Evolutionary conservation across 2,113 vertebrate species (phyloP), one percentile per base, ranked within the genome.

Genomic region (Ahaetulla prasina): DNA sequence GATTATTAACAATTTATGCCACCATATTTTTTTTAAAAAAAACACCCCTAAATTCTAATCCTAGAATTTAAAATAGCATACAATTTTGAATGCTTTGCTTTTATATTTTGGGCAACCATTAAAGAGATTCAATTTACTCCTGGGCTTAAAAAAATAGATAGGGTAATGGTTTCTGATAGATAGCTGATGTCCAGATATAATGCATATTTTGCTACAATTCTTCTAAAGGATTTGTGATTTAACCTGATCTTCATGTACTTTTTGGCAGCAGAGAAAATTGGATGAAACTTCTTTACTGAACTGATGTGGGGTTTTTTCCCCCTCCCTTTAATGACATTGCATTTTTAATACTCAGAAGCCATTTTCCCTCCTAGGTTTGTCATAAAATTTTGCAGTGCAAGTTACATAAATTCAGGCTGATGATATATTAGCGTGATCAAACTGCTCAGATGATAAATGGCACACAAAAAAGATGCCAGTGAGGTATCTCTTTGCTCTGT

Each of bases 371-470:
- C 53, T 87, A 50, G 89, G 85, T 84, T 55, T 93, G 45, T 6
- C 84, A 91, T 57, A 2, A 52, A 88, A 89, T 55, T 18, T 8
- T 87, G 43, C 84, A 25, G 22, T 20, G 10, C 88, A 93, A 94
- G 74, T 94, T 91, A 9, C 18, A 3, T 22, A 94, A 43, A 95
- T 54, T 87, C 88, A 89, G 25, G 90, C 45, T 88, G 86, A 92
- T 63, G 93, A 94, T 89, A 54, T 87, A 92, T 89, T 92, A 95
- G 90, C 1, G 55, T 90, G 87, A 85, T 93, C 93, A 95, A 94
- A 91, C 85, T 87, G 55, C 68, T 95, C 0, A 3, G 90, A 88
- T 93, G 92, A 95, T 95, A 85, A 89, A 27, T 90, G 87, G 89
- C 94, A 92, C 0, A 9, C 47, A 90, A 50, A 50, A 94, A 94